These are phyloP conservation scores for Arctia plantaginis DNA, from an alignment of 2,888 invertebrate genomes.

Conservation along the genomic window DNA sequence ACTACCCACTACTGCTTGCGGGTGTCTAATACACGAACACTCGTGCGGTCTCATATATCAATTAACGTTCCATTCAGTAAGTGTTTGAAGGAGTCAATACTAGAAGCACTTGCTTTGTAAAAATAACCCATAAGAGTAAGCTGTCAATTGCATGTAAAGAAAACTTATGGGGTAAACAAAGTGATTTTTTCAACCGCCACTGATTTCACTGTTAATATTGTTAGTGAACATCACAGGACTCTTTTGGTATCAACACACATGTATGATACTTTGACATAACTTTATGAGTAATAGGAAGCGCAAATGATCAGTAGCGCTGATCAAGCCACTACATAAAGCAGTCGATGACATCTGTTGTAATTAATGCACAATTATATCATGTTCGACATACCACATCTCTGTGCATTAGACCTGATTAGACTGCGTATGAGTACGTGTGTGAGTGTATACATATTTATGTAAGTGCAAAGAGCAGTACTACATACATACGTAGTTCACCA, in stretches of 20 bases:
- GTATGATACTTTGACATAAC: no score
- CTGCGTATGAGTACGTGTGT: background rate
- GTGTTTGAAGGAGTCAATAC: no score
- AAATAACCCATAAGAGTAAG: background rate
- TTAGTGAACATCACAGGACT: background rate
- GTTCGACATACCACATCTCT: background rate
- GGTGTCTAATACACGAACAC: background rate
- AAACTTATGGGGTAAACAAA: background rate
- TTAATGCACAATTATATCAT: background rate
- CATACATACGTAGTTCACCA: no score
- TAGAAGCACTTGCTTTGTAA: background rate
- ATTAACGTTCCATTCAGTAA: background rate
- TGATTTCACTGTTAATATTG: background rate
- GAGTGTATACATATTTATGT: background rate
- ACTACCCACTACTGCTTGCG: background rate
- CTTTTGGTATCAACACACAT: no score
- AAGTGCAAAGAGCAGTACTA: no score
- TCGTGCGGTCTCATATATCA: background rate
- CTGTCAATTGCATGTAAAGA: background rate
- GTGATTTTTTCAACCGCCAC: background rate
- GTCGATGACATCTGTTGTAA: background rate
- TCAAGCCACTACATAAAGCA: background rate
- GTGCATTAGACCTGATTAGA: background rate
- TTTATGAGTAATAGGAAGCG: no score
- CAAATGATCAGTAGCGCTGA: no score